Evolutionary conservation across 2,888 invertebrate species (phyloP).

Genomic region (Erebia ligea): DNA sequence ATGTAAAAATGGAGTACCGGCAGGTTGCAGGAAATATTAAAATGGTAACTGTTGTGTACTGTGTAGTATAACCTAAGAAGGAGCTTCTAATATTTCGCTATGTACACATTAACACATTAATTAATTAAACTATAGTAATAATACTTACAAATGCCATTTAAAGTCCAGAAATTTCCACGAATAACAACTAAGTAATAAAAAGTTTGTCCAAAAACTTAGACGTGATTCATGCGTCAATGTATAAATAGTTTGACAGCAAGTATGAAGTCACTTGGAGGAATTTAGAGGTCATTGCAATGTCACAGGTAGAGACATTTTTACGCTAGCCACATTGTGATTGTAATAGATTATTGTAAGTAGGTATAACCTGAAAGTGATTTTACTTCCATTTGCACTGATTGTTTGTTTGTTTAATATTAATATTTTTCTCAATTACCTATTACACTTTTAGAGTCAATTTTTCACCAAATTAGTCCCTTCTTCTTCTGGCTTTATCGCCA

Average conservation of each 20-base stretch:
- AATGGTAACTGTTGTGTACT: too few relatives aligned
- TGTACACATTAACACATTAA: not conserved
- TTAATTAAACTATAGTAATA: slow-evolving; percentile 19
- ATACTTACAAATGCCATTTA: slow-evolving; percentile 62
- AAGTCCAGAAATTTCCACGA: slow-evolving; percentile 15
- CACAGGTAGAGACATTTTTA: slow-evolving; percentile 57
- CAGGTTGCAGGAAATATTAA: too few relatives aligned
- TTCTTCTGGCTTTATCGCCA: not conserved
- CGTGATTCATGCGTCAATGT: slow-evolving; percentile 24
- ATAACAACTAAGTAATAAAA: slow-evolving; percentile 24
- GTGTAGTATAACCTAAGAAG: not conserved
- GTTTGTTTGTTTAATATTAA: not conserved
- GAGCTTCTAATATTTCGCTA: not conserved
- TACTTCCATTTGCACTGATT: not conserved
- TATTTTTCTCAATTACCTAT: not conserved
- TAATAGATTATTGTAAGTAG: slow-evolving; percentile 22
- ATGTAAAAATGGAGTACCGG: too few relatives aligned
- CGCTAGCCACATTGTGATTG: slow-evolving; percentile 50
- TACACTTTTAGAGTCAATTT: not conserved
- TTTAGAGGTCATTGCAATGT: slow-evolving; percentile 74
- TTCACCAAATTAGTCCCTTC: not conserved
- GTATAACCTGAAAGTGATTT: not conserved
- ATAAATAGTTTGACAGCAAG: slow-evolving; percentile 61
- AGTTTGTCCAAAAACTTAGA: slow-evolving; percentile 32
- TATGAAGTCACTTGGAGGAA: slow-evolving; percentile 50